Percentiles rank a stretch among this genome's conserved stretches.
phyloP scores from a whole-genome alignment of 2,113 vertebrate genomes.

The Elgaria multicarinata region DNA sequence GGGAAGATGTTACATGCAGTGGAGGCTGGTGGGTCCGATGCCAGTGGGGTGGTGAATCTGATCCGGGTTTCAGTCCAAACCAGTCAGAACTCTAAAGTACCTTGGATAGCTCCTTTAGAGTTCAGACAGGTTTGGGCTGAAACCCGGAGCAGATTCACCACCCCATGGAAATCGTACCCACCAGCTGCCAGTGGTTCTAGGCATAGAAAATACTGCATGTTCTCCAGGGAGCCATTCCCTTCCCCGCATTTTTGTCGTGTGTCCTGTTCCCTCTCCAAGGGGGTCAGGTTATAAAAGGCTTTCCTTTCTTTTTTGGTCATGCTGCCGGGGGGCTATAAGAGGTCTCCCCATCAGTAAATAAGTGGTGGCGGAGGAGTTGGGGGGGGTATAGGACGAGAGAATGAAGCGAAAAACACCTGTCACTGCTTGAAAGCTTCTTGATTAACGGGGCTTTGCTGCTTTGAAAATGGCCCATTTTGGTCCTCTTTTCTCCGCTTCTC shows the following conservation, averaged over 20 bases:
- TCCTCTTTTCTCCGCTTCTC: slow-evolving; percentile 48
- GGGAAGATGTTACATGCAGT: neutral
- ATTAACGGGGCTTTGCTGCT: slow-evolving; percentile 24
- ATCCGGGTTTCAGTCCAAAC: no score
- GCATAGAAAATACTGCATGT: neutral
- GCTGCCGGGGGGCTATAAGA: slow-evolving; percentile 11
- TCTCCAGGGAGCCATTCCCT: neutral
- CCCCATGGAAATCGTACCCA: no score
- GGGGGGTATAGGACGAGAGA: neutral
- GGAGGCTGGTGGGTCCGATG: no score
- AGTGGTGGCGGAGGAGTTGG: neutral
- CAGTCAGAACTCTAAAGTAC: no score
- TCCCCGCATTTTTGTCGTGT: neutral
- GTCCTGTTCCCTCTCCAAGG: neutral
- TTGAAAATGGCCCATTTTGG: slow-evolving; percentile 41
- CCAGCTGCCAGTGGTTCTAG: no score
- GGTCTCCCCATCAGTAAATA: neutral
- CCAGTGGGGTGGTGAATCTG: no score
- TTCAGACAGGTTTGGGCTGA: no score
- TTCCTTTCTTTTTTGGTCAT: neutral
- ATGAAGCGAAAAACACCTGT: slow-evolving; percentile 28
- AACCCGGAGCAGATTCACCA: no score
- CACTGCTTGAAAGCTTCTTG: slow-evolving; percentile 32
- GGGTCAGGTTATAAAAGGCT: slow-evolving; percentile 5
- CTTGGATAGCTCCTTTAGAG: no score